phyloP scores from a whole-genome alignment of 2,113 vertebrate genomes.

The Psophia crepitans region DNA sequence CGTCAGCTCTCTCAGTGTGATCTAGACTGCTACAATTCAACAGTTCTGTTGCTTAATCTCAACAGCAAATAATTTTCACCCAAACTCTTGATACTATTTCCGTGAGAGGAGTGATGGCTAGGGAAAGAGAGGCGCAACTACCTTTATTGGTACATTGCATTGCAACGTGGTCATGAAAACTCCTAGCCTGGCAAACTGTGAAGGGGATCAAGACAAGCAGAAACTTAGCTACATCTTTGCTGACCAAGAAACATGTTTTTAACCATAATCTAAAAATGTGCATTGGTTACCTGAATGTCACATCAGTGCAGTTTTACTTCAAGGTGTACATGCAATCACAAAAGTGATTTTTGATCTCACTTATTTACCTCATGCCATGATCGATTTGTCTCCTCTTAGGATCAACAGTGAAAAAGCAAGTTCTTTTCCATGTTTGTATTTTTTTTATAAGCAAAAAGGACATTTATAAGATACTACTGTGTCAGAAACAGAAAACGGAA shows the following conservation, averaged over 20 bases:
- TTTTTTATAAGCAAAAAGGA: neutral
- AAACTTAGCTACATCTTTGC: neutral
- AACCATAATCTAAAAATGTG: neutral
- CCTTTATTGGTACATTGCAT: neutral
- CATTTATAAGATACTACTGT: neutral
- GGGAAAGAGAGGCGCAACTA: neutral
- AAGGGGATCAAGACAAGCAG: neutral
- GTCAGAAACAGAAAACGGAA: neutral
- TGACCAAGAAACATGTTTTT: neutral
- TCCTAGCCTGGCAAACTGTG: neutral
- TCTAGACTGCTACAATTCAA: neutral
- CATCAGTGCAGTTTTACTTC: neutral
- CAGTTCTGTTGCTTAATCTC: neutral
- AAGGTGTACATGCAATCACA: neutral
- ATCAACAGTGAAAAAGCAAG: neutral
- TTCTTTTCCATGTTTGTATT: neutral
- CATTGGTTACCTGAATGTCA: neutral
- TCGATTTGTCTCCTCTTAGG: neutral
- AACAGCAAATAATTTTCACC: neutral
- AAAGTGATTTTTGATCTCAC: neutral
- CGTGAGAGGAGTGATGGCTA: neutral
- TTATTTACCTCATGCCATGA: neutral
- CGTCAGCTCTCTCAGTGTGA: neutral
- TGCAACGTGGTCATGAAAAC: neutral
- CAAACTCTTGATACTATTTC: neutral